Conservation (phyloP, 2,113 vertebrate species). For the Platysternon megacephalum region DNA sequence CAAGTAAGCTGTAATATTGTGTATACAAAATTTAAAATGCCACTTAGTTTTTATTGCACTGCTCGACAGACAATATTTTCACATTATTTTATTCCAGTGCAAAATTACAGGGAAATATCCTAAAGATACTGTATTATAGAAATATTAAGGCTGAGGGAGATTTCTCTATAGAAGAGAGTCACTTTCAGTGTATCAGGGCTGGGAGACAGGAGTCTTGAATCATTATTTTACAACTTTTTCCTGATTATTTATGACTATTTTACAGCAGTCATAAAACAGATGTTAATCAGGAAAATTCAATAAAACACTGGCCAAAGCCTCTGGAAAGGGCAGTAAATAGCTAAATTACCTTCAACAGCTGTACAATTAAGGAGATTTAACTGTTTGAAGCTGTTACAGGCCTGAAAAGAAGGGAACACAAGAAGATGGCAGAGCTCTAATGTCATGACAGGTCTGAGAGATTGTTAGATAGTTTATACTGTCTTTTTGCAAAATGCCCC, state of each 20-base stretch:
- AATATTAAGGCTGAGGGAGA: not conserved
- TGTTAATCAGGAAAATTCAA: conserved; percentile 39
- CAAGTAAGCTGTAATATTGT: not conserved
- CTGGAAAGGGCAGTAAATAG: conserved; percentile 10
- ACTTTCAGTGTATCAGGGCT: not conserved
- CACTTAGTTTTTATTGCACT: not conserved
- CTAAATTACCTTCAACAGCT: not conserved
- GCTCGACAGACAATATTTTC: not conserved
- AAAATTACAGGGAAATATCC: not conserved
- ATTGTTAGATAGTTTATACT: not conserved
- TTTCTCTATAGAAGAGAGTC: not conserved
- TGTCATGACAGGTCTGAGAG: not conserved
- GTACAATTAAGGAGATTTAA: not conserved
- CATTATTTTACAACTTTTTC: not conserved
- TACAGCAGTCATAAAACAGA: not conserved
- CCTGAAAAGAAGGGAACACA: not conserved
- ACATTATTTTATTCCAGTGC: not conserved
- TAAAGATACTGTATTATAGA: not conserved
- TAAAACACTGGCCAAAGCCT: not conserved
- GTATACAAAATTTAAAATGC: not conserved
- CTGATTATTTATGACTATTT: conserved; percentile 23
- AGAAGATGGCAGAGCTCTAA: not conserved
- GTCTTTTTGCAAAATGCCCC: not conserved
- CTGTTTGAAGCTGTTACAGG: not conserved
- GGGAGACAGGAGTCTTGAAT: not conserved